Evolutionary conservation across 2,113 vertebrate genomes (phyloP), one percentile per base, ranked within the genome.

Genomic region (Podilymbus podiceps): DNA sequence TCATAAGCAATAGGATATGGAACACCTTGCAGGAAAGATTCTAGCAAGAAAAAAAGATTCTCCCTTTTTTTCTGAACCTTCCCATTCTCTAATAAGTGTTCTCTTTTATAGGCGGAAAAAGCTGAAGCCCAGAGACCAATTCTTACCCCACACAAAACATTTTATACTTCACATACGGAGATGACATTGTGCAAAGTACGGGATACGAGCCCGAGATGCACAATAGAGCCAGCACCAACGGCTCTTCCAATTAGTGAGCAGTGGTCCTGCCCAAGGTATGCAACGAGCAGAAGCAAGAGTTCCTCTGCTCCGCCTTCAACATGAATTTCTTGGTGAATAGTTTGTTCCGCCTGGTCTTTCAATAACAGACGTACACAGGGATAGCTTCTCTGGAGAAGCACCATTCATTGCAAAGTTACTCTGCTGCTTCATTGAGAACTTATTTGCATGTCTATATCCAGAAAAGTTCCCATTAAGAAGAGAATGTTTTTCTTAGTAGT

Each of bases 161-260:
- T 42, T 79, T 28, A 31, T 13, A 24, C 27, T 50, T 28, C 46
- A 19, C 46, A 24, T 6, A 7, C 3, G 1, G 62, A 55, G 24
- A 27, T 33, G 9, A 28, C 25, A 10, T 77, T 73, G 50, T n/a
- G 11, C 31, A 27, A 6, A 53, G 19, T 5, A 20, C 0, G 2
- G 79, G 66, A 28, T 58, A 6, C 1, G 19, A 88, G 20, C 42
- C 27, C 0, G 14, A 15, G 60, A n/a, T 20, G 25, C 55, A 56
- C 10, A 2, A 11, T 21, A 24, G 33, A 66, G 83, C 60, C 72
- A 64, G 66, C 52, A 13, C 71, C 33, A 22, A 6, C 33, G 44
- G 62, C 71, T 56, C 75, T 20, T 44, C 55, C 44, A 12, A 2
- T 21, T 12, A 17, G 28, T 3, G 2, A 55, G 40, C 71, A 25